Evolutionary conservation across 2,888 invertebrate genomes (phyloP), one percentile per base, ranked within the genome.

Genomic region (Ormia ochracea): DNA sequence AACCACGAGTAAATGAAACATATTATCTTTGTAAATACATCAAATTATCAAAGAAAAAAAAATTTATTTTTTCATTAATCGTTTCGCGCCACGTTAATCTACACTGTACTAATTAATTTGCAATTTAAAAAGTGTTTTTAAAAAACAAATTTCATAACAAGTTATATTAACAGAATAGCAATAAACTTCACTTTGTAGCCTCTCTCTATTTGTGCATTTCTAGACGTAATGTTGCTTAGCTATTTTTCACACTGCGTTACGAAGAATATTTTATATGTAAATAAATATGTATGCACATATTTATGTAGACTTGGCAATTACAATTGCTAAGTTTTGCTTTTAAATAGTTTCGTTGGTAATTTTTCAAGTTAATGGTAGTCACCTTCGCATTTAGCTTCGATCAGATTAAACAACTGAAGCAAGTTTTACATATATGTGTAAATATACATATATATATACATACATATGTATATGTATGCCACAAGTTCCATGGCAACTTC

Each of bases 341-440:
- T 12, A 21, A 41, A 28, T 23, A 10, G 31, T 58, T 69, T 58
- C 10, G 58, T 33, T 52, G 6, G 28, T 43, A 41, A 63, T 68
- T 73, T 63, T 80, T 80, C 79, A 72, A 80, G 75, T 75, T 76
- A 76, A 80, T 72, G 56, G n/a, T 68, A 80, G 48, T 80, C 76
- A 80, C 72, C 80, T 80, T 76, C 76, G 80, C 61, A 76, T 72
- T 76, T 75, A n/a, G 10, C 43, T 45, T 33, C 33, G n/a, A 33
- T 68, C 38, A 33, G 52, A 26, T 68, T 54, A 14, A 26, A 33
- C 14, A 61, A 50, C 41, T 19, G 10, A 31, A 36, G 23, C n/a
- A 33, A 50, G 2, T 50, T 36, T 48, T 41, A 17, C 9, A 41
- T 10, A 12, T 3, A 48, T n/a, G 2, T 19, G 1, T 21, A 43